A percentile compares a stretch with the other conserved stretches of the same genome.
Evolutionary conservation across 2,888 invertebrate genomes (phyloP).

Genomic region (Caenorhabditis sp.): DNA sequence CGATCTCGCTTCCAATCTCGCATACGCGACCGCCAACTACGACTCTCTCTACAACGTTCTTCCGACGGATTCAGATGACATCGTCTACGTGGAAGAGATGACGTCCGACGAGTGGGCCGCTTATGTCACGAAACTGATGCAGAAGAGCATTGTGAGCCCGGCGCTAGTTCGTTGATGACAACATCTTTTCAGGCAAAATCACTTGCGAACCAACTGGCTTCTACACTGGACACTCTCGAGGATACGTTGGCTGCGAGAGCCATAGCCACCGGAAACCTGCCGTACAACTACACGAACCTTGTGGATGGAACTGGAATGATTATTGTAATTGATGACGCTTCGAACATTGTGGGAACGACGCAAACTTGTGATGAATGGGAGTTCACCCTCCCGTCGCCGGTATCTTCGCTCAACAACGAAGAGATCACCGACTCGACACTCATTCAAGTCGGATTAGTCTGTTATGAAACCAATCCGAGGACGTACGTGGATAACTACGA

Average conservation of each 20-base stretch:
- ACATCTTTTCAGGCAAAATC: constrained; percentile 34
- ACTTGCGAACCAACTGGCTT: constrained; percentile 58
- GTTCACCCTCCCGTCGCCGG: constrained; percentile 43
- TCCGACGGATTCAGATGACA: constrained; percentile 62
- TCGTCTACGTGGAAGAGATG: constrained; percentile 72
- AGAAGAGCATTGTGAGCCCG: constrained; percentile 62
- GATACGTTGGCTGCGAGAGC: constrained; percentile 58
- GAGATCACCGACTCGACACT: constrained; percentile 23
- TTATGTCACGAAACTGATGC: constrained; percentile 65
- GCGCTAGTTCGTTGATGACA: not conserved
- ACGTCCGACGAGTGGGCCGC: constrained; percentile 68
- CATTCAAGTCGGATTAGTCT: constrained; percentile 49
- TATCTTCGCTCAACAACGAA: constrained; percentile 22
- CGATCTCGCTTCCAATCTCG: constrained; percentile 63
- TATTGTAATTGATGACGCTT: constrained; percentile 55
- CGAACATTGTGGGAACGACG: constrained; percentile 41
- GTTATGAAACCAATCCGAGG: constrained; percentile 64
- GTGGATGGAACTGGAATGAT: constrained; percentile 57
- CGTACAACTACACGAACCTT: constrained; percentile 45
- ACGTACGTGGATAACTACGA: constrained; percentile 66
- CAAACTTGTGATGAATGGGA: constrained; percentile 64
- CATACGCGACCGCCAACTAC: constrained; percentile 65
- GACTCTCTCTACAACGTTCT: constrained; percentile 66
- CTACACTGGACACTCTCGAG: constrained; percentile 58
- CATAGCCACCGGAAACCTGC: constrained; percentile 50